Percentiles rank a stretch among this genome's conserved stretches.
These are phyloP conservation scores for Fragum sueziense DNA, from an alignment of 2,888 invertebrate genomes.

Conservation along the genomic window DNA sequence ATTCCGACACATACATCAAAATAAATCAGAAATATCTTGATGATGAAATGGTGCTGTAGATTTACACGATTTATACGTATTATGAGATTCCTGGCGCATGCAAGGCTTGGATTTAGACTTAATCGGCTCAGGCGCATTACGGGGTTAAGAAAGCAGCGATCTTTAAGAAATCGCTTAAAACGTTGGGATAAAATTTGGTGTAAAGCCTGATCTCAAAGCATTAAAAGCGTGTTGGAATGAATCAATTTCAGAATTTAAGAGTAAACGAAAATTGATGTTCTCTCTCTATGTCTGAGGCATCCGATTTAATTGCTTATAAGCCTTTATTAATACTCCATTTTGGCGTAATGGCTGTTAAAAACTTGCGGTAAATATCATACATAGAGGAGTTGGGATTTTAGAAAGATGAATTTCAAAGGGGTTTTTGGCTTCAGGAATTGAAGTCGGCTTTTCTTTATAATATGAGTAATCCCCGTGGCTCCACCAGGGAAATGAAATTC, in stretches of 20 bases:
- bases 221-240: conserved; percentile 48
- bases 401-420: conserved; percentile 57
- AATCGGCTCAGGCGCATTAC: not conserved
- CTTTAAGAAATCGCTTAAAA: conserved; percentile 42
- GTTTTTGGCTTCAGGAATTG: conserved; percentile 36
- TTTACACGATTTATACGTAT: not conserved
- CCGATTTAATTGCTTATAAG: conserved; percentile 46
- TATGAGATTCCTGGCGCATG: not conserved
- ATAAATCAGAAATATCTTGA: not conserved
- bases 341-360: conserved; percentile 36
- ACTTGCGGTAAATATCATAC: conserved; percentile 41
- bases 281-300: conserved; percentile 30
- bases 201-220: conserved; percentile 45
- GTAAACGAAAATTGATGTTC: conserved; percentile 38
- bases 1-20: not conserved
- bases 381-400: conserved; percentile 47
- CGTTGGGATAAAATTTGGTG: conserved; percentile 43
- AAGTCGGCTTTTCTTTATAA: conserved; percentile 40
- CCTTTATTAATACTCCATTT: conserved; percentile 47
- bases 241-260: conserved; percentile 41
- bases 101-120: not conserved
- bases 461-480: conserved; percentile 52
- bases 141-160: conserved; percentile 4
- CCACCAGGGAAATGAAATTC: conserved; percentile 50
- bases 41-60: not conserved